Base-by-base conservation (phyloP, 2,888 invertebrate genomes). In the Junonia oenone region DNA sequence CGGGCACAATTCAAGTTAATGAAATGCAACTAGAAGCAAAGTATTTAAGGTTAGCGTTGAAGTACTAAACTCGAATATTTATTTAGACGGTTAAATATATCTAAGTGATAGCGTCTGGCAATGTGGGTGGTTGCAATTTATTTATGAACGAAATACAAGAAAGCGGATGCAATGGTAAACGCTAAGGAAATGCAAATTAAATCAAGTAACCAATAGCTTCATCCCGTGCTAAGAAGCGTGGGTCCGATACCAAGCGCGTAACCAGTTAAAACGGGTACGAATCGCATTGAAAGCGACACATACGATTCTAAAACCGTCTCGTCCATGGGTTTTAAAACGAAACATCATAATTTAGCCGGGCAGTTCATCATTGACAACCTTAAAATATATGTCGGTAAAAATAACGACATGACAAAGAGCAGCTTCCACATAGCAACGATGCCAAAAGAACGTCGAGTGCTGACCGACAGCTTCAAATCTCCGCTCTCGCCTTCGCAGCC, bases 341-440 rank as follows among this genome's bases (percentile, higher is more conserved):
- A 52, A 38, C 37, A 43, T 50, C 46, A 55, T 46, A 55, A 38
- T 45, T 46, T 38, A 13, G 49, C 40, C 52, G 35, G 45, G 22
- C 57, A 35, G 58, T 68, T 62, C 55, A 67, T 66, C 66, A 66
- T 70, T 65, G 67, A 64, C 64, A 67, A 63, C 57, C 63, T 66
- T 63, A 64, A 66, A 71, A 70, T 68, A 70, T 62, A 63, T 67
- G 61, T 61, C 58, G 64, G 56, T 66, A 67, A 68, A 74, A 72
- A 75, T 77, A 76, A 66, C 60, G 50, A 43, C 51, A 63, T 70
- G 66, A 74, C 70, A 71, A 70, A 70, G 60, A 62, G 63, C 63
- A 59, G 63, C 70, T 74, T 74, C 75, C 71, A 72, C 72, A 56
- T 74, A 71, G 73, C 69, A 67, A 70, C 68, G 62, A 64, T 68